These are phyloP conservation scores for Coregonus sp. DNA, from an alignment of 2,797 vertebrate genomes.

Conservation along the genomic window DNA sequence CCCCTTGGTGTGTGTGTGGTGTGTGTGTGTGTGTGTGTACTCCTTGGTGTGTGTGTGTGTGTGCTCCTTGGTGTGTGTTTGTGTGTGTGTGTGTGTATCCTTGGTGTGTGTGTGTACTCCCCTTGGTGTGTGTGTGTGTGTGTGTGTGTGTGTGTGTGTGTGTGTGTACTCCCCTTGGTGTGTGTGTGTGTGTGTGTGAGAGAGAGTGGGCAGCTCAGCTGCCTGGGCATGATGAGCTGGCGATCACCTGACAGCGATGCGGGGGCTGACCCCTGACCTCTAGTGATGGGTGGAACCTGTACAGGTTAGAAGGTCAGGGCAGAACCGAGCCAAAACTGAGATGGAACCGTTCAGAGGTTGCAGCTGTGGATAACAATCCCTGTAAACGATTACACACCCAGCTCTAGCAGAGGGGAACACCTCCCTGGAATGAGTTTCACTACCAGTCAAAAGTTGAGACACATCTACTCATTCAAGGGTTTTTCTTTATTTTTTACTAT, in stretches of 20 bases:
- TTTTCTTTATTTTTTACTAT: background rate
- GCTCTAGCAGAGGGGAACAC: background rate
- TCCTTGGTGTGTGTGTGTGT: too few species aligned
- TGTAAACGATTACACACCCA: background rate
- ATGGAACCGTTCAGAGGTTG: constrained; percentile 51
- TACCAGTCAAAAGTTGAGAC: background rate
- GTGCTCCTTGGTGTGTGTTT: background rate
- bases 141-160: too few species aligned
- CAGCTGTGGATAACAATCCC: constrained; percentile 29
- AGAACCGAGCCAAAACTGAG: constrained; percentile 35
- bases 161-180: background rate
- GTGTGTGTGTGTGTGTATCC: background rate
- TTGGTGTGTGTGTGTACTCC: background rate
- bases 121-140: background rate
- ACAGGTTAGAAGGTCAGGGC: constrained; percentile 37
- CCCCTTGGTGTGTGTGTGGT: too few species aligned
- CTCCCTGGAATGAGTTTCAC: background rate
- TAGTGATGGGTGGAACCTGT: constrained; percentile 29
- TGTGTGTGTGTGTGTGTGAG: background rate
- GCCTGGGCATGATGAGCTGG: background rate
- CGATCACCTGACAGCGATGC: background rate
- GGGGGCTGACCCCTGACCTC: constrained; percentile 15
- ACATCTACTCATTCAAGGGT: background rate
- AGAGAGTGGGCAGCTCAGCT: background rate
- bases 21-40: too few species aligned